Evolutionary conservation across 1,140 invertebrate genomes (phyloP).

Genomic region (Aleiodes sp.): DNA sequence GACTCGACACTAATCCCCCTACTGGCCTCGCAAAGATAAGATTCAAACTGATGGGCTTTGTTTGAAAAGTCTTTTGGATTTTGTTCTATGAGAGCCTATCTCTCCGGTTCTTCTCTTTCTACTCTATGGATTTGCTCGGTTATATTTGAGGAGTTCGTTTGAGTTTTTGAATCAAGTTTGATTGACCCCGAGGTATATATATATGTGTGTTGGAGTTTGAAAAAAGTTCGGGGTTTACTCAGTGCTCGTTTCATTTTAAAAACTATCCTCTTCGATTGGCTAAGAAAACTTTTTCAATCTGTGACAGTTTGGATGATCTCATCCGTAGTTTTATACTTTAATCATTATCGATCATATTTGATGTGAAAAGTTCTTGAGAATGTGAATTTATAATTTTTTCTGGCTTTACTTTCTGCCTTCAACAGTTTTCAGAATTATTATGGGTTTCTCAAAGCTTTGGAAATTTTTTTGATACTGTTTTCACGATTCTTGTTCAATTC

Average conservation of each 20-base stretch:
- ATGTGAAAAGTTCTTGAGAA: neutral
- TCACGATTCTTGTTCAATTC: too few relatives aligned
- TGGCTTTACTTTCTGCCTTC: too few relatives aligned
- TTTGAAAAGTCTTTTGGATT: conserved; percentile 32
- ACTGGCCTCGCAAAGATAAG: conserved; percentile 31
- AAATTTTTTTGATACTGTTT: too few relatives aligned
- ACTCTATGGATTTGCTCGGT: neutral
- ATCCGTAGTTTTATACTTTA: neutral
- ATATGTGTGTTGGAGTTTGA: neutral
- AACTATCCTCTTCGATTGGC: neutral
- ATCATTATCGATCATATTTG: neutral
- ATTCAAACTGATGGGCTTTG: conserved; percentile 37
- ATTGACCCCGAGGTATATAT: conserved; percentile 7
- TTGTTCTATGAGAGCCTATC: conserved; percentile 26
- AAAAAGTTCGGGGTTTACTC: neutral
- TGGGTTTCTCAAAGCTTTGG: too few relatives aligned
- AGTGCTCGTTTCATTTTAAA: neutral
- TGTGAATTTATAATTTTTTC: too few relatives aligned
- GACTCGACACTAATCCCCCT: conserved; percentile 28
- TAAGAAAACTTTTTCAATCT: conserved; percentile 11
- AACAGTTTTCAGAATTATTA: neutral
- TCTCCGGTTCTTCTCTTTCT: neutral
- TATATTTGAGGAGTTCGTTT: neutral
- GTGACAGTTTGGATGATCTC: neutral
- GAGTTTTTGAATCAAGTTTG: conserved; percentile 11